phyloP scores from a whole-genome alignment of 2,888 invertebrate genomes.

The Criorhina ranunculi region DNA sequence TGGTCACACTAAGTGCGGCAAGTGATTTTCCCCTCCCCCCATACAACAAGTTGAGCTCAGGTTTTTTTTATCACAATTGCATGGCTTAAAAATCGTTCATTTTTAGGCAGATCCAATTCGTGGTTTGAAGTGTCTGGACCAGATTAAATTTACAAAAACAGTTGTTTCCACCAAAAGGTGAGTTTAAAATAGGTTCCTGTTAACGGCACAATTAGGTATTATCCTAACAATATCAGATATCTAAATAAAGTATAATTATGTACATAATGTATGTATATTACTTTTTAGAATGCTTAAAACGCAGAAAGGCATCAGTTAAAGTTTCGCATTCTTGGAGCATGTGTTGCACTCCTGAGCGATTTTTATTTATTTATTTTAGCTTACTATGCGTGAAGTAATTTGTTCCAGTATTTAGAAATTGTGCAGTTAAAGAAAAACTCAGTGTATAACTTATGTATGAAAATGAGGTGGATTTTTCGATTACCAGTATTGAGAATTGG shows the following conservation, averaged over 20 bases:
- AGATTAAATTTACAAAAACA: neutral
- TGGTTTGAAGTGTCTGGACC: neutral
- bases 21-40: neutral
- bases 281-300: conserved; percentile 8
- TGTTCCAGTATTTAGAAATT: neutral
- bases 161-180: neutral
- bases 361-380: conserved; percentile 14
- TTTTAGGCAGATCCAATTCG: neutral
- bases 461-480: conserved; percentile 25
- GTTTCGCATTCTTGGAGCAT: neutral
- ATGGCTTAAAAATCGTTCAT: too few species aligned
- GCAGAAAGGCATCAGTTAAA: neutral
- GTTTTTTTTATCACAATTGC: neutral
- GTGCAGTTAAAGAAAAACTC: neutral
- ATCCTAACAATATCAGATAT: neutral
- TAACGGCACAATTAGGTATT: conserved; percentile 4
- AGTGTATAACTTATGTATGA: neutral
- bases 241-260: neutral
- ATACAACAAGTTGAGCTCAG: neutral
- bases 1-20: neutral
- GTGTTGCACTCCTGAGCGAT: neutral
- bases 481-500: neutral
- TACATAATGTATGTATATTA: neutral
- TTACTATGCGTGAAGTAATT: neutral
- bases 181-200: conserved; percentile 2